These are phyloP conservation scores for Caenorhabditis inopinata DNA, from an alignment of 1,140 invertebrate species.

Conservation along the genomic window DNA sequence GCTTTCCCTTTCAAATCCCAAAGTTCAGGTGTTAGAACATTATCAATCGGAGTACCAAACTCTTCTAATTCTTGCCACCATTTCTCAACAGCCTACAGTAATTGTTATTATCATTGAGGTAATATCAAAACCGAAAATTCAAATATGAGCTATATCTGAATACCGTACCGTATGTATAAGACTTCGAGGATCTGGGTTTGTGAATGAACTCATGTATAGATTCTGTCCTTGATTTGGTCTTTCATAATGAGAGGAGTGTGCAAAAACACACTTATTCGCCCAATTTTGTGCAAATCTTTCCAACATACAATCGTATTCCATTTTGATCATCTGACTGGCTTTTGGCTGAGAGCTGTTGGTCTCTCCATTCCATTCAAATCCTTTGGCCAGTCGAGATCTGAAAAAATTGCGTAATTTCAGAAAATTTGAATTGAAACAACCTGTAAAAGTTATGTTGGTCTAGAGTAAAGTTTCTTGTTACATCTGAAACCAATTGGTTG, in stretches of 20 bases:
- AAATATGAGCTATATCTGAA: neutral
- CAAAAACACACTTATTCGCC: slow-evolving; percentile 43
- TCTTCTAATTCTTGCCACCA: slow-evolving; percentile 46
- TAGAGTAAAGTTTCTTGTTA: neutral
- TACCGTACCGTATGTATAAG: slow-evolving; percentile 37
- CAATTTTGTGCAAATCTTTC: slow-evolving; percentile 38
- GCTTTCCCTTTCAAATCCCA: slow-evolving; percentile 43
- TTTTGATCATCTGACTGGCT: slow-evolving; percentile 39
- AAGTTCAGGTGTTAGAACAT: slow-evolving; percentile 30
- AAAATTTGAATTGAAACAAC: neutral
- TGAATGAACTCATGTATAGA: slow-evolving; percentile 40
- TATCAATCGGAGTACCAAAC: slow-evolving; percentile 37
- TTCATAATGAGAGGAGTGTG: slow-evolving; percentile 22
- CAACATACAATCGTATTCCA: slow-evolving; percentile 42
- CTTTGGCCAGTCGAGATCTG: slow-evolving; percentile 35
- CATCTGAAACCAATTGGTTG: slow-evolving; percentile 27
- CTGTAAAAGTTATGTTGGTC: slow-evolving; percentile 41
- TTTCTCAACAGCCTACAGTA: slow-evolving; percentile 38
- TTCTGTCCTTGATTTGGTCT: slow-evolving; percentile 43
- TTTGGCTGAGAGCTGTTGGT: slow-evolving; percentile 35
- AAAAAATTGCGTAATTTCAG: neutral
- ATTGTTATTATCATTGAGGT: too few relatives aligned
- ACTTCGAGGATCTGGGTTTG: slow-evolving; percentile 24
- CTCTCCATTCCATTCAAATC: slow-evolving; percentile 37
- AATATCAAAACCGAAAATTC: too few relatives aligned